Percentiles rank a stretch among this genome's conserved stretches.
Conservation (phyloP, 2,113 vertebrate genomes). For the Phainopepla nitens region DNA sequence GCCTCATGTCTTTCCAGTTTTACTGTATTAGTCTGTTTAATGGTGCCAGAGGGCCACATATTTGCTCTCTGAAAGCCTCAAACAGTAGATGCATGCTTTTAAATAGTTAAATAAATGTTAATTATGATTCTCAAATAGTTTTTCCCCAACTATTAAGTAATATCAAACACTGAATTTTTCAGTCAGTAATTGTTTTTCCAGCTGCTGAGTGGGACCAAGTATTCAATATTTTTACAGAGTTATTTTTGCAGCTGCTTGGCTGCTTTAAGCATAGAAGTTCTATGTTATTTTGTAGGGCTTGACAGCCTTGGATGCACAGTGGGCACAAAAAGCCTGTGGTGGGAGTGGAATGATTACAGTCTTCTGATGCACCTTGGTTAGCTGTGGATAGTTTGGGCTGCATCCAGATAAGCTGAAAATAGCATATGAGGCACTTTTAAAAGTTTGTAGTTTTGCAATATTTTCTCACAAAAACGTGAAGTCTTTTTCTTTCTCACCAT, state of each 20-base stretch:
- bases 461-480: conserved; percentile 23
- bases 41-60: conserved; percentile 17
- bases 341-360: not conserved
- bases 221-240: conserved; percentile 41
- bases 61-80: not conserved
- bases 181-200: conserved; percentile 58
- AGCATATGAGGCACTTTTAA: not conserved
- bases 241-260: conserved; percentile 50
- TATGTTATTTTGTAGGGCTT: not conserved
- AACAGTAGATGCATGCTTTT: conserved; percentile 29
- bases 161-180: conserved; percentile 56
- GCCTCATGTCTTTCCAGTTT: not conserved
- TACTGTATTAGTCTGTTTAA: not conserved
- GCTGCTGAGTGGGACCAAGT: not conserved
- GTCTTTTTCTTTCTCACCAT: conserved; percentile 8
- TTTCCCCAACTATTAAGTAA: conserved; percentile 37
- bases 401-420: conserved; percentile 22
- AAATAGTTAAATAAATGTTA: conserved; percentile 56
- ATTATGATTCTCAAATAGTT: conserved; percentile 45
- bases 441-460: conserved; percentile 33
- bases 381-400: conserved; percentile 10
- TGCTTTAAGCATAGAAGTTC: not conserved
- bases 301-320: not conserved
- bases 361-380: conserved; percentile 25
- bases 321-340: conserved; percentile 1